Base-by-base conservation (phyloP, 2,113 vertebrate genomes). In the Coptodon bakossiorum region DNA sequence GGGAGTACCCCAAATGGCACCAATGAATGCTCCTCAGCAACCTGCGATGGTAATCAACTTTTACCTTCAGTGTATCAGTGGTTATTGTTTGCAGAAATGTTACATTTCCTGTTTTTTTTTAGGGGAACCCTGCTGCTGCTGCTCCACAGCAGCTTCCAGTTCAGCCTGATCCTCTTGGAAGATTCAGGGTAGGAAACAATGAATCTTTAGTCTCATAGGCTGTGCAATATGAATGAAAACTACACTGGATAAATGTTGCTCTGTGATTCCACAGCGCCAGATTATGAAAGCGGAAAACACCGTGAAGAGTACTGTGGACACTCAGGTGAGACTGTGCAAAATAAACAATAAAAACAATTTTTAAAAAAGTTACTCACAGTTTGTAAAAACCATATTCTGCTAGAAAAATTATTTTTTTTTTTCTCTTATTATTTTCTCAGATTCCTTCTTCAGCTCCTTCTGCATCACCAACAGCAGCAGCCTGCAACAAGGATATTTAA, bases 141-240 rank as follows among this genome's bases (percentile, higher is more conserved):
- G 4, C 86, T 63, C 91, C 85, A 22, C 94, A 93, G 78, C 94
- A 91, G 73, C 57, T 59, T 80, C 91, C 90, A 22, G 24, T 19
- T 59, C 94, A 93, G 90, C 66, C 81, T 22, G 86, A 93, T 48
- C 89, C 68, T 9, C 24, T 93, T 6, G 85, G 71, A 61, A 92
- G 95, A 90, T 94, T 95, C 87, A 95, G 87, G 94, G 95, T 96
- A 92, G 12, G 88, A 82, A 54, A 82, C 17, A 29, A 86, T 14
- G 12, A 7, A 27, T 40, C 24, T 50, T 11, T 61, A 4, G 9
- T 54, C 9, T 48, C 3, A 34, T 79, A 4, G 36, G 5, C 10
- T 34, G 7, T 79, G 50, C 48, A 9, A 71, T n/a, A 27, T 17
- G 29, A 56, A 84, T 80, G 38, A 13, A 59, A 80, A 31, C 27